Percentiles rank a stretch among this genome's conserved stretches.
phyloP scores from a whole-genome alignment of 1,140 invertebrate species.

The Drosophila arizonae region DNA sequence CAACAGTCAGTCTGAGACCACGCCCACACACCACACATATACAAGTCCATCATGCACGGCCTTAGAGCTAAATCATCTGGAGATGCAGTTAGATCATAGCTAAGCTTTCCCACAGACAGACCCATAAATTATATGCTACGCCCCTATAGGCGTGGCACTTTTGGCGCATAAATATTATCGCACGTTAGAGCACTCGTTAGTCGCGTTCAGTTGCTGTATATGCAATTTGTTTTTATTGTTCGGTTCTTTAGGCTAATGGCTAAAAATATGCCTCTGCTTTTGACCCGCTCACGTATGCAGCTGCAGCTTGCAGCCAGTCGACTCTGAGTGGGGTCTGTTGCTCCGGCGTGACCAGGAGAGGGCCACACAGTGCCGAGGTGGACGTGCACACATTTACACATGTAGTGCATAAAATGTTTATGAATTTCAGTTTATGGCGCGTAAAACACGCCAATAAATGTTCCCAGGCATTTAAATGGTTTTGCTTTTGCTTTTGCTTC shows the following conservation, averaged over 20 bases:
- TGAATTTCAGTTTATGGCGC: constrained; percentile 81
- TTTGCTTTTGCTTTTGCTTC: background rate
- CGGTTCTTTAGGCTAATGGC: constrained; percentile 31
- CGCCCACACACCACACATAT: too few relatives aligned
- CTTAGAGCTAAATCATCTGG: too few relatives aligned
- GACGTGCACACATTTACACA: constrained; percentile 67
- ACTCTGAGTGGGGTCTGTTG: background rate
- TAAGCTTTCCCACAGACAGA: too few relatives aligned
- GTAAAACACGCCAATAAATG: constrained; percentile 82
- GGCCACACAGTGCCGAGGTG: background rate
- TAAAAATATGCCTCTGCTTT: constrained; percentile 31
- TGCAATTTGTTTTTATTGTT: constrained; percentile 4
- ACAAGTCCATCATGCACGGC: too few relatives aligned
- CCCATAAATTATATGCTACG: too few relatives aligned
- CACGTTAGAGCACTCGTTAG: background rate
- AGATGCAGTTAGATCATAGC: too few relatives aligned
- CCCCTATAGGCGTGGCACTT: too few relatives aligned
- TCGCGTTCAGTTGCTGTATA: background rate
- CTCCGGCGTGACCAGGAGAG: constrained; percentile 3
- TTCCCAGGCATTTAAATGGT: constrained; percentile 74
- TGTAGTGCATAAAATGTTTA: constrained; percentile 82
- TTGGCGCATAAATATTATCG: background rate
- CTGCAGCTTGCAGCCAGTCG: constrained; percentile 6
- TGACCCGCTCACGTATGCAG: constrained; percentile 22
- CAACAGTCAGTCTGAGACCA: too few relatives aligned